These are phyloP conservation scores for Atrichornis clamosus DNA, from an alignment of 2,113 vertebrate species.

Conservation along the genomic window DNA sequence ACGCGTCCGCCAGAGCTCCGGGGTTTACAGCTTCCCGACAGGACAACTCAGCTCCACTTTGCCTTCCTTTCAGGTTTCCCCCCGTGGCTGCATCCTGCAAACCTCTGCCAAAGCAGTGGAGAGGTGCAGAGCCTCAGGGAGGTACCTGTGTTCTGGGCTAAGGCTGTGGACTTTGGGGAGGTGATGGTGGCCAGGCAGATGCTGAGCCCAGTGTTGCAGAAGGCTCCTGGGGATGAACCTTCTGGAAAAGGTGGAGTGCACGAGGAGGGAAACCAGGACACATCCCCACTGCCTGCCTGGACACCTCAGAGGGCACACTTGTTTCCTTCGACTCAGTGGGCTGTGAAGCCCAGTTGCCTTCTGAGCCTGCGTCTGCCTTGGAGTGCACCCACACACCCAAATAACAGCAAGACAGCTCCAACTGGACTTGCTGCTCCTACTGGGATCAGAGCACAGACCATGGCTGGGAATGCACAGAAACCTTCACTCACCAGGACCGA, in stretches of 20 bases:
- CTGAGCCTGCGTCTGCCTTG: background rate
- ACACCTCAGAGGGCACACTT: background rate
- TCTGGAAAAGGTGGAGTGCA: rapidly evolving
- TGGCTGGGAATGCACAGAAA: background rate
- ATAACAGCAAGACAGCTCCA: rapidly evolving
- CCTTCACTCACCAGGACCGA: background rate
- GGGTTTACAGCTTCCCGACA: background rate
- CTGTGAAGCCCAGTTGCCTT: background rate
- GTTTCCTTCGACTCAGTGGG: background rate
- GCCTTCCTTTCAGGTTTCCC: background rate
- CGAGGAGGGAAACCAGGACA: background rate
- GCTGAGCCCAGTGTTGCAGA: background rate
- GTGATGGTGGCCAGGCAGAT: background rate
- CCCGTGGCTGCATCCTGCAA: background rate
- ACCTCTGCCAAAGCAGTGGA: background rate
- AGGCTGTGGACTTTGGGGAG: background rate
- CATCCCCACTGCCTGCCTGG: background rate
- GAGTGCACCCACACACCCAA: rapidly evolving
- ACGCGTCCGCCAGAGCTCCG: rapidly evolving
- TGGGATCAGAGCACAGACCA: background rate
- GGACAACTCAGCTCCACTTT: background rate
- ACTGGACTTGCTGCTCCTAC: background rate
- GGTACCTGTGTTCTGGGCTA: background rate
- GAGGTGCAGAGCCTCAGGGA: background rate
- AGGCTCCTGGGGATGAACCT: background rate